phyloP scores from a whole-genome alignment of 2,888 invertebrate species.

The Catocala fraxini region DNA sequence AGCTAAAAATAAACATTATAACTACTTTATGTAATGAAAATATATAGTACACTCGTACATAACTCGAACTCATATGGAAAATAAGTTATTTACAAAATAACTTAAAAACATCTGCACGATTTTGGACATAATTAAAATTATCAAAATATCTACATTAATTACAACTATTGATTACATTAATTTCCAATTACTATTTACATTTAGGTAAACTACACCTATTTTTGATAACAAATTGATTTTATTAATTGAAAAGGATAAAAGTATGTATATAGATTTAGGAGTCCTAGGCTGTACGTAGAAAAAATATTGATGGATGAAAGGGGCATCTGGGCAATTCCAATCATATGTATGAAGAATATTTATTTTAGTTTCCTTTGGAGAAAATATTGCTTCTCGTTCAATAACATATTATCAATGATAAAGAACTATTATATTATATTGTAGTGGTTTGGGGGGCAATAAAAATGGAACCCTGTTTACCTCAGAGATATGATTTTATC shows the following conservation, averaged over 20 bases:
- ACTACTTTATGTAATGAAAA: not conserved
- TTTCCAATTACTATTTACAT: constrained; percentile 44
- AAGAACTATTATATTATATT: constrained; percentile 22
- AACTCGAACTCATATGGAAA: constrained; percentile 12
- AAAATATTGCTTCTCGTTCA: not conserved
- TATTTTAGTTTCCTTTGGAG: not conserved
- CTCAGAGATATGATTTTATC: constrained; percentile 70
- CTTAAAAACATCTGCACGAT: constrained; percentile 28
- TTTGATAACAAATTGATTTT: constrained; percentile 27
- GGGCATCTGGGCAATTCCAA: not conserved
- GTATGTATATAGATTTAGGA: constrained; percentile 1
- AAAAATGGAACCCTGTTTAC: constrained; percentile 70
- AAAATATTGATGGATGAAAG: constrained; percentile 28
- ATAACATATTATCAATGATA: constrained; percentile 17
- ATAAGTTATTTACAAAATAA: constrained; percentile 48
- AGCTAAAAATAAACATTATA: constrained; percentile 17
- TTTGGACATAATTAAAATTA: constrained; percentile 33
- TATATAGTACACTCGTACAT: not conserved
- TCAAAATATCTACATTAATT: constrained; percentile 35
- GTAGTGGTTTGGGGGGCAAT: constrained; percentile 25
- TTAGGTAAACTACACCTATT: constrained; percentile 30
- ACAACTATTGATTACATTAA: constrained; percentile 34
- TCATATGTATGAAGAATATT: constrained; percentile 4
- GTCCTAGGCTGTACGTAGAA: constrained; percentile 14
- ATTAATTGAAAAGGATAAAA: constrained; percentile 25